These are phyloP conservation scores for Orcinus orca DNA, from an alignment of 2,113 vertebrate species.

Conservation along the genomic window DNA sequence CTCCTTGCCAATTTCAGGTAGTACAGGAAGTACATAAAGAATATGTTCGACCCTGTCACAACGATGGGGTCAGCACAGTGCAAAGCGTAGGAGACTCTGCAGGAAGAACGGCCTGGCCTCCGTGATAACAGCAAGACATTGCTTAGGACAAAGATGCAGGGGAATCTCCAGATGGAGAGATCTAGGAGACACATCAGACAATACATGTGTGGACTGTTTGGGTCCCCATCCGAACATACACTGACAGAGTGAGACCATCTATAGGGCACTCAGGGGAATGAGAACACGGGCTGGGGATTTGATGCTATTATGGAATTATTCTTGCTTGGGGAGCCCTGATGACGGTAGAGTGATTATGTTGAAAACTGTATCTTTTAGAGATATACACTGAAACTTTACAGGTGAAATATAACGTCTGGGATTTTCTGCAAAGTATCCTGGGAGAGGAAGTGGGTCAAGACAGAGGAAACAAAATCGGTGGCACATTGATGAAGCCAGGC, in stretches of 20 bases:
- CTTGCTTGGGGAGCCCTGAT: neutral
- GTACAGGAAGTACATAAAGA: neutral
- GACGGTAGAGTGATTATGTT: neutral
- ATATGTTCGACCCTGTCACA: accelerated
- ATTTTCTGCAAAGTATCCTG: neutral
- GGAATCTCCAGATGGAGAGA: neutral
- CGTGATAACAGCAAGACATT: accelerated
- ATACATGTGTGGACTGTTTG: accelerated
- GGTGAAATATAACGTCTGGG: neutral
- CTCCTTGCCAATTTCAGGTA: neutral
- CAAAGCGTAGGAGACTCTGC: neutral
- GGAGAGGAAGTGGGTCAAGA: neutral
- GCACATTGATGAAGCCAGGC: accelerated
- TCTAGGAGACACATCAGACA: too few species aligned
- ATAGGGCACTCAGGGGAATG: neutral
- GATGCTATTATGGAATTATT: neutral
- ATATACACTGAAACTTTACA: neutral
- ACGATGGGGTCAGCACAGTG: neutral
- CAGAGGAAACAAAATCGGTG: neutral
- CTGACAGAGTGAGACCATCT: neutral
- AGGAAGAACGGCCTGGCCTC: neutral
- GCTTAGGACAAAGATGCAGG: neutral
- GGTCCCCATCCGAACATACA: neutral
- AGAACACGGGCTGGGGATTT: accelerated
- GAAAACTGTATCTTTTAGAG: accelerated